Evolutionary conservation across 2,113 vertebrate species (phyloP).

Genomic region (Zosterops japonicus): DNA sequence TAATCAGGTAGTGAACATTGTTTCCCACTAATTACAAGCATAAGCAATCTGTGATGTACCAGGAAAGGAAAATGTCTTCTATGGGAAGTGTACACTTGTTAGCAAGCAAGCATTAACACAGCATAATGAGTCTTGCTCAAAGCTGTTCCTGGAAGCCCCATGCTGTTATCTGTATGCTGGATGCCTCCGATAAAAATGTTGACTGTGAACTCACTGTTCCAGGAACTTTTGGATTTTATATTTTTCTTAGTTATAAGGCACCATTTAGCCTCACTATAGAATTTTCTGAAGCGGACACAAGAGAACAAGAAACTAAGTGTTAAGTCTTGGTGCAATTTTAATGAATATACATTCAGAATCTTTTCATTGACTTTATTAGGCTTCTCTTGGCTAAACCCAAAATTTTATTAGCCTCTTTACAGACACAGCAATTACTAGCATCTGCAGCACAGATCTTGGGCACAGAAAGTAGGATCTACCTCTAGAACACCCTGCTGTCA

Average conservation of each 20-base stretch:
- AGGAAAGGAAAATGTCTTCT: neutral
- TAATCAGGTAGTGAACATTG: neutral
- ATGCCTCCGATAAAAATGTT: neutral
- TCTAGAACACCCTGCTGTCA: neutral
- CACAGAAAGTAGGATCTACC: neutral
- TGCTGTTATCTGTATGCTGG: slow-evolving; percentile 47
- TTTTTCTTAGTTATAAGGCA: neutral
- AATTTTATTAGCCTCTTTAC: neutral
- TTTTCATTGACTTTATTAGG: neutral
- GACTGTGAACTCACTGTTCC: neutral
- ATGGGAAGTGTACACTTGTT: neutral
- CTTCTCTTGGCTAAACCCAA: neutral
- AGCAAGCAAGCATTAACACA: slow-evolving; percentile 3
- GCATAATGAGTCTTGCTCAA: neutral
- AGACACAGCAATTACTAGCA: neutral
- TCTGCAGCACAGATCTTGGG: neutral
- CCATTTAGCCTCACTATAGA: neutral
- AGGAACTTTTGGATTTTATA: neutral
- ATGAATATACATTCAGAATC: neutral
- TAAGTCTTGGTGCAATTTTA: neutral
- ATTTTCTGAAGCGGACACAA: neutral
- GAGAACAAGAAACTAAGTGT: neutral
- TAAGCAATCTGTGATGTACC: neutral
- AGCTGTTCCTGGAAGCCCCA: neutral
- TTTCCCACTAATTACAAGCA: neutral